These are phyloP conservation scores for Drosophila monieri DNA, from an alignment of 2,888 invertebrate species.

Conservation along the genomic window DNA sequence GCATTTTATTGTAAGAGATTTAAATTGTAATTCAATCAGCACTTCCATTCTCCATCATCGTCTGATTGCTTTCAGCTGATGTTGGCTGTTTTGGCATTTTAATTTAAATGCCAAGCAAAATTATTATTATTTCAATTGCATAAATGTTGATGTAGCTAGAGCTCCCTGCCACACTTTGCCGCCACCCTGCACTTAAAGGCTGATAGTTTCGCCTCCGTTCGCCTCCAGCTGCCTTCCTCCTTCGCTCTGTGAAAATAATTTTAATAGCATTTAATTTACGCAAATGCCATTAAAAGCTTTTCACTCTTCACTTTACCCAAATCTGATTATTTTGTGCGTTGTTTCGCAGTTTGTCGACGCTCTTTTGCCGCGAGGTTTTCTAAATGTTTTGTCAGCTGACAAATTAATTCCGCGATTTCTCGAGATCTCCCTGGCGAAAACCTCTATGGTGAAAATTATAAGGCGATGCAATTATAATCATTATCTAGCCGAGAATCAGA, in stretches of 20 bases:
- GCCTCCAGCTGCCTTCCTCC: not conserved
- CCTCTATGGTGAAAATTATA: constrained; percentile 1
- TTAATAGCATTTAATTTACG: constrained; percentile 78
- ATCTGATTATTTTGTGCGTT: constrained; percentile 74
- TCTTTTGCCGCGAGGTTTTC: constrained; percentile 41
- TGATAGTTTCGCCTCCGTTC: constrained; percentile 17
- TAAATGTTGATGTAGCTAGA: constrained; percentile 57
- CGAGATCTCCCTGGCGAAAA: constrained; percentile 7
- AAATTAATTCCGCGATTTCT: constrained; percentile 38
- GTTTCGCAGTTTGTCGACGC: constrained; percentile 61
- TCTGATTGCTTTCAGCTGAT: constrained; percentile 35
- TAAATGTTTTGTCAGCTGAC: constrained; percentile 70
- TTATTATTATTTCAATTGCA: constrained; percentile 63
- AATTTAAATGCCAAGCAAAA: constrained; percentile 66
- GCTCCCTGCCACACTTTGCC: constrained; percentile 15
- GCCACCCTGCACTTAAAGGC: constrained; percentile 16
- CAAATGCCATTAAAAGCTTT: constrained; percentile 78
- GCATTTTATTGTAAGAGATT: not conserved
- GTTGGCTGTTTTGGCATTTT: constrained; percentile 61
- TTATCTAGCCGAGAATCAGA: constrained; percentile 13
- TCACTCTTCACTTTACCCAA: constrained; percentile 64
- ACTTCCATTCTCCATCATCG: not conserved
- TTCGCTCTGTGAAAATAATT: constrained; percentile 70
- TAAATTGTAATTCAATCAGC: not conserved
- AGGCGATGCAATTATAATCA: constrained; percentile 26